Base-by-base conservation (phyloP, 2,113 vertebrate species). In the Mobula hypostoma region DNA sequence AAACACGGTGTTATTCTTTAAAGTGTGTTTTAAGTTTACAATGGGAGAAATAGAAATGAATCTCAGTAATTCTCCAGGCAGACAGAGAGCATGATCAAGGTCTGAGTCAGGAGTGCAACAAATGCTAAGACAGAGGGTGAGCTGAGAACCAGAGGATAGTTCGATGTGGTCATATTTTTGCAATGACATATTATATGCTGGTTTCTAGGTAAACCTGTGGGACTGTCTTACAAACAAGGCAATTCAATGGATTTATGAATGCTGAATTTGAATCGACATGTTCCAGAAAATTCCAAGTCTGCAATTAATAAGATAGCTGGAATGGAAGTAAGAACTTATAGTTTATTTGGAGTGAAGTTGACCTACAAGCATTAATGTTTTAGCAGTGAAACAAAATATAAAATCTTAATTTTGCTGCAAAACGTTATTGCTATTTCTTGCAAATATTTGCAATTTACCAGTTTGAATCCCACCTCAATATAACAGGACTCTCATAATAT, bases 391-490 rank as follows among this genome's bases (percentile, higher is more conserved):
- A 66, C 36, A 36, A 79, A 79, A 79, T 32, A 36, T 36, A 79
- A 79, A 79, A 79, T 66, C 85, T 32, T n/a, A 90, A 66, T 19
- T 32, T 32, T n/a, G 17, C 61, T 66, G 61, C 85, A 29, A 90
- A 90, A 15, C 15, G 32, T 90, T 63, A 19, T 63, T 90, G 6
- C 32, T n/a, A 90, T 32, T 66, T 32, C 85, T 68, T 66, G 14
- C 85, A 66, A 90, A 90, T 90, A 90, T 90, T 48, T 48, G 48
- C 48, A 48, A 61, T 63, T 88, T 11, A n/a, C 2, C 61, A 88
- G 63, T 66, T 90, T 90, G 85, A 90, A 66, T 66, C 61, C 61
- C 17, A 14, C 56, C 61, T 90, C 85, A 90, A 90, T 90, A 17
- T 32, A 88, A 32, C 61, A 68, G 66, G 15, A 90, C 85, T 7